Evolutionary conservation across 2,113 vertebrate genomes (phyloP), one percentile per base, ranked within the genome.

Genomic region (Struthidea cinerea): DNA sequence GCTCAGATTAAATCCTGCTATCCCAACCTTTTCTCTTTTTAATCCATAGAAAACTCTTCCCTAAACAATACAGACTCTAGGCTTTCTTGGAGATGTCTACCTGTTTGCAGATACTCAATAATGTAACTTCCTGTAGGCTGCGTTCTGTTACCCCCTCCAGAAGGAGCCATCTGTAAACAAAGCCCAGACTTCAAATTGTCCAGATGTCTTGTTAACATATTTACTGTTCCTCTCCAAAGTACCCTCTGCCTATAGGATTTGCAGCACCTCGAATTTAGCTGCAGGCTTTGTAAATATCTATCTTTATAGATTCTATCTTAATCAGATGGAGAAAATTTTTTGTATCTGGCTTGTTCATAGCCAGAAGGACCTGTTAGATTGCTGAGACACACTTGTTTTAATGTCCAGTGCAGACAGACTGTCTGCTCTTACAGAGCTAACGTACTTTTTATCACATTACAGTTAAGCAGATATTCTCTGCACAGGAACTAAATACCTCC

Each of bases 371-470:
- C 49, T 79, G 57, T 49, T 64, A 76, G 70, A 61, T 82, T 87
- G 26, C 70, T 49, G 78, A 87, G 65, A 76, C 41, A 74, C 9
- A 2, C 27, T 93, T 94, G 30, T 82, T 87, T 79, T 79, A 88
- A 90, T 56, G 70, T 69, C n/a, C 76, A 7, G 26, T 7, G 44
- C 78, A 94, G 92, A 93, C 92, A 93, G 77, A 83, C 63, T 41
- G 85, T 95, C 92, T 91, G 81, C 53, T 93, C 12, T 79, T 76
- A 26, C 49, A 73, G 67, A 76, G 32, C 46, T 64, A 95, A 68
- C 32, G 2, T 73, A 61, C 10, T 74, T 89, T 95, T 88, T 93
- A 93, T 91, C 95, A 16, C 74, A 93, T 97, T 95, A 90, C 16
- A 64, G 68, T 83, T 79, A 91, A 90, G 49, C 57, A 95, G 87